A percentile compares a stretch with the other conserved stretches of the same genome.
Conservation (phyloP, 2,113 vertebrate genomes). For the Neotoma lepida region DNA sequence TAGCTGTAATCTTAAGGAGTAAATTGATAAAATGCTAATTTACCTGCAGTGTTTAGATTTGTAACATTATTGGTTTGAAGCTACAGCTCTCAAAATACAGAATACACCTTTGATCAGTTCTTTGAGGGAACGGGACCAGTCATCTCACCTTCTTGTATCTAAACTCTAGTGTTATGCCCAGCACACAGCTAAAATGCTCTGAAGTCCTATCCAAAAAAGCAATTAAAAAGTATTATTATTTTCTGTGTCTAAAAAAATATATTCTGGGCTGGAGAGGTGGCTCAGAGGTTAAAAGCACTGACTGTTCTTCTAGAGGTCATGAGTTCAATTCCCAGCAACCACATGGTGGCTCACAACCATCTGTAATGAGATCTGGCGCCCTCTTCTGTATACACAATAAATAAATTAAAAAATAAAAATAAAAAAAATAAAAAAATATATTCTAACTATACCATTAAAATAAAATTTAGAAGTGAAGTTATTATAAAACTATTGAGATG, state of each 20-base stretch:
- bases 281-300: no score
- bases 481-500: neutral
- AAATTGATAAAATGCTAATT: conserved; percentile 32
- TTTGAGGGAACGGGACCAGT: neutral
- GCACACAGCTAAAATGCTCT: neutral
- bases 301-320: no score
- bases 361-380: no score
- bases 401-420: no score
- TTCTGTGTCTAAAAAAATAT: conserved; percentile 34
- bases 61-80: neutral
- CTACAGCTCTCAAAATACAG: neutral
- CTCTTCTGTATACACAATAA: no score
- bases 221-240: neutral
- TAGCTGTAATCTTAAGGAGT: neutral
- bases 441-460: conserved; percentile 51
- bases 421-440: conserved; percentile 51
- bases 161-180: neutral
- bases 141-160: conserved; percentile 14
- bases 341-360: no score
- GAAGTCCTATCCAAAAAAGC: neutral
- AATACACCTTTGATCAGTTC: neutral
- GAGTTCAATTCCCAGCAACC: no score
- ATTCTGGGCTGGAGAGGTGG: neutral
- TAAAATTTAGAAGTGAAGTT: conserved; percentile 47
- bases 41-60: neutral